Conservation (phyloP, 2,888 invertebrate species). For the Ctena decussata region DNA sequence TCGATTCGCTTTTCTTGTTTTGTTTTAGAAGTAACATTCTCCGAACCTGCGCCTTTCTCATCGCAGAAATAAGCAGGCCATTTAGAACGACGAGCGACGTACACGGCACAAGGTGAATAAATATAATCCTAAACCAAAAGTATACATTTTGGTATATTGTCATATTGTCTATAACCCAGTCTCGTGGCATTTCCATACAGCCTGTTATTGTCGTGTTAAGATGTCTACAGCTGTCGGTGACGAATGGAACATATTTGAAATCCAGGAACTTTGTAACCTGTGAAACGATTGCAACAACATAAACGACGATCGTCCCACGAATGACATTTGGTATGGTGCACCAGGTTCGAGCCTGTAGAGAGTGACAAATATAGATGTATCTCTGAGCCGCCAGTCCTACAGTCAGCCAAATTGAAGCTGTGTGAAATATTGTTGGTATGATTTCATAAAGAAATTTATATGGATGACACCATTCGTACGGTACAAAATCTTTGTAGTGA, state of each 20-base stretch:
- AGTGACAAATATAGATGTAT: slow-evolving; percentile 98
- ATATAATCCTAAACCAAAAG: slow-evolving; percentile 94
- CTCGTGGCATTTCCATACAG: slow-evolving; percentile 66
- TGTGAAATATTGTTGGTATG: slow-evolving; percentile 91
- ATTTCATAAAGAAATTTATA: slow-evolving; percentile 88
- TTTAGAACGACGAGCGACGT: slow-evolving; percentile 95
- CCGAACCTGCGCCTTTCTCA: slow-evolving; percentile 94
- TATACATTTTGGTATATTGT: slow-evolving; percentile 93
- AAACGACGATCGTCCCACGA: slow-evolving; percentile 93
- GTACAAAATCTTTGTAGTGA: slow-evolving; percentile 93
- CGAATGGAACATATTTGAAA: slow-evolving; percentile 89
- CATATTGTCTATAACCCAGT: slow-evolving; percentile 74
- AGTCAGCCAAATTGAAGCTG: slow-evolving; percentile 97
- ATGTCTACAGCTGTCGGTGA: slow-evolving; percentile 88
- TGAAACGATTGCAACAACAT: slow-evolving; percentile 92
- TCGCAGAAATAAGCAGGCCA: slow-evolving; percentile 94
- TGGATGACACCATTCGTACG: slow-evolving; percentile 92
- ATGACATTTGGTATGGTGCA: slow-evolving; percentile 90
- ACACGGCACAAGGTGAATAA: slow-evolving; percentile 97
- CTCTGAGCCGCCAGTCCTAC: slow-evolving; percentile 96
- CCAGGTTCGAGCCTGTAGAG: slow-evolving; percentile 94
- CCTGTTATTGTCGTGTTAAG: slow-evolving; percentile 71
- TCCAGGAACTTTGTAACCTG: slow-evolving; percentile 95
- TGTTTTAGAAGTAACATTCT: slow-evolving; percentile 93
- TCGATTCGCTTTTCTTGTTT: slow-evolving; percentile 88